Evolutionary conservation across 2,888 invertebrate genomes (phyloP).

Genomic region (Microdon myrmicae): DNA sequence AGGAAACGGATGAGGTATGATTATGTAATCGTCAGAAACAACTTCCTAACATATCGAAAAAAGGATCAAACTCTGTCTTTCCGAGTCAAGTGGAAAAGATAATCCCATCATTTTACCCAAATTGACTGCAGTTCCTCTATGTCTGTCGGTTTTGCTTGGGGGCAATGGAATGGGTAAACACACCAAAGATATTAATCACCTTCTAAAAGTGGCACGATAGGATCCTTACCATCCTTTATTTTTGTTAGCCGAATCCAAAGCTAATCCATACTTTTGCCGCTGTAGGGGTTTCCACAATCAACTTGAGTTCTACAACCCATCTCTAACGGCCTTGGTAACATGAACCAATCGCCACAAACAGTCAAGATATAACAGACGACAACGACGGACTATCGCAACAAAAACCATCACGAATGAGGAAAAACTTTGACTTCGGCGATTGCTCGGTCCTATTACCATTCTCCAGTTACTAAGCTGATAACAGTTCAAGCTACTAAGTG

Average conservation of each 20-base stretch:
- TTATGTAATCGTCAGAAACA: too few relatives aligned
- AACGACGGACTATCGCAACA: constrained; percentile 8
- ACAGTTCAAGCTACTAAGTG: too few relatives aligned
- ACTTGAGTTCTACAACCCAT: constrained; percentile 34
- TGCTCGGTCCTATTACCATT: too few relatives aligned
- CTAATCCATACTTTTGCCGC: constrained; percentile 37
- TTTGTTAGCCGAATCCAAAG: too few relatives aligned
- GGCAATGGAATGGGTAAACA: constrained; percentile 37
- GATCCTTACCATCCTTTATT: too few relatives aligned
- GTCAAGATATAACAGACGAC: constrained; percentile 31
- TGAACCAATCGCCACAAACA: constrained; percentile 51
- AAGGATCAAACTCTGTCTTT: too few relatives aligned
- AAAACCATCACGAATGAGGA: constrained; percentile 10
- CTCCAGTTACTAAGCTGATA: too few relatives aligned
- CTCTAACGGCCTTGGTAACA: constrained; percentile 37
- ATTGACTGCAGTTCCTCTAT: neutral
- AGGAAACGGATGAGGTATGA: too few relatives aligned
- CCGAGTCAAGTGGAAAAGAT: too few relatives aligned
- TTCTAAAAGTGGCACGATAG: too few relatives aligned
- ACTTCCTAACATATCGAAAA: too few relatives aligned
- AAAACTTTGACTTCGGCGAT: constrained; percentile 31
- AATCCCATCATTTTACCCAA: too few relatives aligned
- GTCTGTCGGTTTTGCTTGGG: neutral
- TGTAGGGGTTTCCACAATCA: constrained; percentile 37
- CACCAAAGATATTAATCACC: constrained; percentile 46